Conservation (phyloP, 2,888 invertebrate species). For the Metacarcinus magister region DNA sequence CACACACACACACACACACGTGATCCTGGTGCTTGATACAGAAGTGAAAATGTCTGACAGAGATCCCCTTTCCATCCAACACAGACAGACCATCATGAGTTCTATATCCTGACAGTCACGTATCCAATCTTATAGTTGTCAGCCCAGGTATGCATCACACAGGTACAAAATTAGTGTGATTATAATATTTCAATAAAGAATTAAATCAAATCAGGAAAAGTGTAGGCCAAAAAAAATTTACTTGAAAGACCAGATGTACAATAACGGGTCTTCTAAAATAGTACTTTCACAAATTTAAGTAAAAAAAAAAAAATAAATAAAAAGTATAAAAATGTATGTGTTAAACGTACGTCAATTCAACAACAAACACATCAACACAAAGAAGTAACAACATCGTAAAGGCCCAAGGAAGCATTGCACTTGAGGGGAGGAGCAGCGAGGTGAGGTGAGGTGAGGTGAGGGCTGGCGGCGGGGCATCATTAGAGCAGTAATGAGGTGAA, state of each 20-base stretch:
- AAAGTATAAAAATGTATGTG: neutral
- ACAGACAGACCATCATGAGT: neutral
- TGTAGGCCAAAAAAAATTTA: neutral
- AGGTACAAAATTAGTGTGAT: neutral
- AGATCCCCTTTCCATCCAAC: neutral
- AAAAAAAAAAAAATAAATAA: neutral
- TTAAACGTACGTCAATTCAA: neutral
- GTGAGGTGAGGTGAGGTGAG: neutral
- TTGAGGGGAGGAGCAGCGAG: neutral
- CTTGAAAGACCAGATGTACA: neutral
- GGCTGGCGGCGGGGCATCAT: neutral
- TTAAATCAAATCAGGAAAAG: neutral
- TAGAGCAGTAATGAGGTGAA: conserved; percentile 38
- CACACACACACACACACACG: neutral
- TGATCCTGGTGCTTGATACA: neutral
- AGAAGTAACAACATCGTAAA: neutral
- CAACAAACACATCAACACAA: neutral
- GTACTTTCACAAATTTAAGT: neutral
- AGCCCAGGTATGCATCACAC: neutral
- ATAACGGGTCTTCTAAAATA: too few species aligned
- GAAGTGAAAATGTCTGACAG: neutral
- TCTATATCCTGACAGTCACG: neutral
- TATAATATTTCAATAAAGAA: neutral
- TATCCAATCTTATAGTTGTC: neutral
- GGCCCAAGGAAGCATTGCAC: neutral